Evolutionary conservation across 2,113 vertebrate species (phyloP).

Genomic region (Mormyrus lacerda): DNA sequence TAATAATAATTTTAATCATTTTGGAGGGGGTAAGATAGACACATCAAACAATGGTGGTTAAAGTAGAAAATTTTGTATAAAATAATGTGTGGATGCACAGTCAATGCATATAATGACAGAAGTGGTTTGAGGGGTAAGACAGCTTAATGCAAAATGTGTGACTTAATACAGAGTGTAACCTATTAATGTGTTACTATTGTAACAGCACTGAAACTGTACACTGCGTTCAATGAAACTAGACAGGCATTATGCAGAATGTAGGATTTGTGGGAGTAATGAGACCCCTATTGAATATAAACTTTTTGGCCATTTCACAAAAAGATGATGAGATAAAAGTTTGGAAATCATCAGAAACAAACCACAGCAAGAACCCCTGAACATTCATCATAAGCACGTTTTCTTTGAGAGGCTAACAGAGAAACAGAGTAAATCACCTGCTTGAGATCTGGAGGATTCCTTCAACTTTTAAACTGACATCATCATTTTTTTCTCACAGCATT

Average conservation of each 20-base stretch:
- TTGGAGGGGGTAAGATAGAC: not conserved
- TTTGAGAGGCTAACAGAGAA: not conserved
- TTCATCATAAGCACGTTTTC: not conserved
- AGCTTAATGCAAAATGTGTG: not conserved
- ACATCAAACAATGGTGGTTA: not conserved
- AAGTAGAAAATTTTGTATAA: not conserved
- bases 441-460: not conserved
- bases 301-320: not conserved
- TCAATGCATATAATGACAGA: not conserved
- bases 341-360: not conserved
- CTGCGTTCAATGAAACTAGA: not conserved
- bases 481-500: not conserved
- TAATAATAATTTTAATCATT: not conserved
- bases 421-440: not conserved
- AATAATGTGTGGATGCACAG: not conserved
- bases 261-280: not conserved
- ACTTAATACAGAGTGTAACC: not conserved
- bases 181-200: not conserved
- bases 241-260: not conserved
- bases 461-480: not conserved
- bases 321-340: not conserved
- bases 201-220: not conserved
- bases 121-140: not conserved
- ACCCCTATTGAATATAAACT: not conserved
- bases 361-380: not conserved